These are phyloP conservation scores for Pocillopora meandrina DNA, from an alignment of 92 coral and sea anemone genomes.

Conservation along the genomic window DNA sequence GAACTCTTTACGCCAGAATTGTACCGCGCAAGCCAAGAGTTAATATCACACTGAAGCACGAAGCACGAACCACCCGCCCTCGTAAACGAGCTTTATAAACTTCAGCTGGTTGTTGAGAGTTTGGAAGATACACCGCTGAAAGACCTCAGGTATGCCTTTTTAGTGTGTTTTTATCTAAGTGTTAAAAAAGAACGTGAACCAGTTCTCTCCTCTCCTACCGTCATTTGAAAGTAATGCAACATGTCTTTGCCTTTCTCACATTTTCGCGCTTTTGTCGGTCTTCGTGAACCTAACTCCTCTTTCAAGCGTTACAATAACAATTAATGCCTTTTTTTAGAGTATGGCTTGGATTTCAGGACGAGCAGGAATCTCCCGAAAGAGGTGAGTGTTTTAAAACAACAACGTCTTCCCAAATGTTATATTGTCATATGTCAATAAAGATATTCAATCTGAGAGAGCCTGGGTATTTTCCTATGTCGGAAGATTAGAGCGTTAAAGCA, in stretches of 20 bases:
- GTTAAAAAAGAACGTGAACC: too few relatives aligned
- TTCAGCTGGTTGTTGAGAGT: slow-evolving; percentile 74
- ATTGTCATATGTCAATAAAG: not conserved
- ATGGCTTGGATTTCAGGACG: slow-evolving; percentile 86
- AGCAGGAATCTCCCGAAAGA: slow-evolving; percentile 73
- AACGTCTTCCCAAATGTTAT: not conserved
- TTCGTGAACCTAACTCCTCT: too few relatives aligned
- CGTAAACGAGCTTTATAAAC: slow-evolving; percentile 87
- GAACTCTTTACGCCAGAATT: slow-evolving; percentile 46
- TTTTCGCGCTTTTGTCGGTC: too few relatives aligned
- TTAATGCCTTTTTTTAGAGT: slow-evolving; percentile 34
- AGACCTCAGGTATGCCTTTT: slow-evolving; percentile 69
- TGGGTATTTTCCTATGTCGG: too few relatives aligned
- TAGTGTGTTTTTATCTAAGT: too few relatives aligned
- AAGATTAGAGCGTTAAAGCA: too few relatives aligned
- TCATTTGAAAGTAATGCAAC: too few relatives aligned
- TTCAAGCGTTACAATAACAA: too few relatives aligned
- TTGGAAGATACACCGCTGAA: slow-evolving; percentile 71
- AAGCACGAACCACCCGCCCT: slow-evolving; percentile 82
- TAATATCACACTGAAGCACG: slow-evolving; percentile 58
- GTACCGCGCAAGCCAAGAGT: slow-evolving; percentile 83
- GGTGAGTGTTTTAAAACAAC: slow-evolving; percentile 49
- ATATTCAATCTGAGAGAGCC: too few relatives aligned
- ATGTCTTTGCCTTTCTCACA: too few relatives aligned
- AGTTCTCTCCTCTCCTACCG: too few relatives aligned